phyloP scores from a whole-genome alignment of 2,113 vertebrate species.

The Lepus americanus region DNA sequence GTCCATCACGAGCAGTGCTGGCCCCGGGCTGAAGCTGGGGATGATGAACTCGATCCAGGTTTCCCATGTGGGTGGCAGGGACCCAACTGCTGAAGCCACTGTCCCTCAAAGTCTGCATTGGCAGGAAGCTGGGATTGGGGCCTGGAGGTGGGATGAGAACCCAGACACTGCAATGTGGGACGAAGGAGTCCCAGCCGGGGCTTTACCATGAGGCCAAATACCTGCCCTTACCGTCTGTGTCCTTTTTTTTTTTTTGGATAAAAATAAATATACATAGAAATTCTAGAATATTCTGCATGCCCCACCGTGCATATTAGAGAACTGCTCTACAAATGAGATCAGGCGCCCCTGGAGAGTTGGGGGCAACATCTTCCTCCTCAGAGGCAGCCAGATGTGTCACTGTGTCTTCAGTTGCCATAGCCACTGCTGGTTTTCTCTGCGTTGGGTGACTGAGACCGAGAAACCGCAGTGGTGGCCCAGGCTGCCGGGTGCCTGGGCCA shows the following conservation, averaged over 20 bases:
- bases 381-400: slow-evolving; percentile 24
- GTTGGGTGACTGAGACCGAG: slow-evolving; percentile 76
- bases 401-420: neutral
- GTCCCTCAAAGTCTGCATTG: too few species aligned
- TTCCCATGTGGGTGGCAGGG: too few species aligned
- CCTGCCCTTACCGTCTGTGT: too few species aligned
- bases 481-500: neutral
- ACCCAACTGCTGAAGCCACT: too few species aligned
- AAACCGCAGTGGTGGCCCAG: slow-evolving; percentile 54
- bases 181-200: too few species aligned
- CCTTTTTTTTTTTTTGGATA: neutral
- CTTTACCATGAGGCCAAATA: too few species aligned
- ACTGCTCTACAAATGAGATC: neutral
- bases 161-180: too few species aligned
- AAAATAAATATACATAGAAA: neutral
- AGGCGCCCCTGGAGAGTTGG: neutral
- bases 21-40: too few species aligned
- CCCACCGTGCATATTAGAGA: neutral
- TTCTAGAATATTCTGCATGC: neutral
- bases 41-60: too few species aligned
- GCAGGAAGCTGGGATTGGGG: too few species aligned
- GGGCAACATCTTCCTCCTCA: neutral
- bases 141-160: too few species aligned
- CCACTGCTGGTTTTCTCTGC: slow-evolving; percentile 37
- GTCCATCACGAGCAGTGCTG: too few species aligned